Base-by-base conservation (phyloP, 2,113 vertebrate genomes). In the Stercorarius parasiticus region DNA sequence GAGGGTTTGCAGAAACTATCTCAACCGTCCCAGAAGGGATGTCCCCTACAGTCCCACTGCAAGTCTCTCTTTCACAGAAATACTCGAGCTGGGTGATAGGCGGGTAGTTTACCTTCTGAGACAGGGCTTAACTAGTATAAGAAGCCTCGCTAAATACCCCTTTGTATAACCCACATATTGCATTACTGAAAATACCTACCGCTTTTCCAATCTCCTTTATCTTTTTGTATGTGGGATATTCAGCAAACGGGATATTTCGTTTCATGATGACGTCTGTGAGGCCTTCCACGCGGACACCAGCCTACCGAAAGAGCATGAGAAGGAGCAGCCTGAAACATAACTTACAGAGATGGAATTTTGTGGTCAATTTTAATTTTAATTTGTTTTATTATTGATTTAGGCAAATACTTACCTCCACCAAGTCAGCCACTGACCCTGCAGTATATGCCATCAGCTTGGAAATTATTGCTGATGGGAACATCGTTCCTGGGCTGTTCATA, bases 151-250 rank as follows among this genome's bases (percentile, higher is more conserved):
- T 74, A 84, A 67, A 80, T 27, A 42, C 29, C 30, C 11, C 17
- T 53, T 82, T 13, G 6, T 32, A 13, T 47, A 82, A 89, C 30
- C 26, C 47, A 64, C 11, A 25, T 0, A 0, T 6, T 52, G 18
- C 30, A 15, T 65, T 49, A 53, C 74, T 50, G 52, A 73, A 87
- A 89, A 94, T 78, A 96, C 98, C 81, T 97, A 99, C 98, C 91
- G 98, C 90, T 91, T 98, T 98, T 36, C 99, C 94, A 89, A 98
- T 97, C 56, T 97, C 98, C 70, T 98, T 98, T 92, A 99, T 99
- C 88, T 98, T 98, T 97, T 98, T 98, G 76, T 78, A 86, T 2
- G 97, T 25, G 88, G 97, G 90, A 91, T 66, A 84, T 79, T 91
- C 84, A 65, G 85, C 82, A 90, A 98, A 95, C 5, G 97, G 98